Evolutionary conservation across 2,797 vertebrate species (phyloP), one percentile per base, ranked within the genome.

Genomic region (Aplochiton taeniatus): DNA sequence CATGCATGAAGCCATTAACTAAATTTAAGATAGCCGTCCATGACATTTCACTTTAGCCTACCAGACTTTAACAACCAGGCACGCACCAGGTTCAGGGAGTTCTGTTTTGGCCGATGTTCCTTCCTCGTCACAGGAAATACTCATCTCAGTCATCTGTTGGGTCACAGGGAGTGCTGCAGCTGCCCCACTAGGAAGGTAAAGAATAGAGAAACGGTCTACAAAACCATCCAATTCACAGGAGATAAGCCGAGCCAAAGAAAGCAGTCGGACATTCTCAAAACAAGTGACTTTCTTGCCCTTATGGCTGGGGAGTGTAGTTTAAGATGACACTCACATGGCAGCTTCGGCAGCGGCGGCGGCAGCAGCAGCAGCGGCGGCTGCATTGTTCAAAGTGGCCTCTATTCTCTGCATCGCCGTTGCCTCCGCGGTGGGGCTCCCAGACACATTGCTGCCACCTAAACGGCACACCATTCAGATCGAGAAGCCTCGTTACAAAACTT

Each of bases 371-470:
- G 51, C 68, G 11, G 86, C 88, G 5, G 84, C 95, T 77, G 95
- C 94, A 85, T 92, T 95, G 81, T 91, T 97, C 87, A 98, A 83
- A 61, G 88, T 95, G 81, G 90, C 82, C 75, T 98, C 96, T 84
- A 95, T 88, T 90, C 95, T 95, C 89, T 97, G 95, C 89, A 95
- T 92, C 74, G 95, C 94, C 65, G 95, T 88, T 65, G 92, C 92
- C 71, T 98, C 96, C 65, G 92, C 91, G 80, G 94, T 85, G 84
- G 94, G 88, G 69, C 93, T 93, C 68, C 85, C 92, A 74, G 92
- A 71, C 52, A 79, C 65, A 12, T 81, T 73, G 77, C 75, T 84
- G 67, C 79, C 79, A 80, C 87, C 90, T 93, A 94, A 11, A 43
- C 59, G 18, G 51, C 9, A 56, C 31, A 13, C 19, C 31, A 31